Base-by-base conservation (phyloP, 2,797 vertebrate genomes). In the Rhinichthys osculus region DNA sequence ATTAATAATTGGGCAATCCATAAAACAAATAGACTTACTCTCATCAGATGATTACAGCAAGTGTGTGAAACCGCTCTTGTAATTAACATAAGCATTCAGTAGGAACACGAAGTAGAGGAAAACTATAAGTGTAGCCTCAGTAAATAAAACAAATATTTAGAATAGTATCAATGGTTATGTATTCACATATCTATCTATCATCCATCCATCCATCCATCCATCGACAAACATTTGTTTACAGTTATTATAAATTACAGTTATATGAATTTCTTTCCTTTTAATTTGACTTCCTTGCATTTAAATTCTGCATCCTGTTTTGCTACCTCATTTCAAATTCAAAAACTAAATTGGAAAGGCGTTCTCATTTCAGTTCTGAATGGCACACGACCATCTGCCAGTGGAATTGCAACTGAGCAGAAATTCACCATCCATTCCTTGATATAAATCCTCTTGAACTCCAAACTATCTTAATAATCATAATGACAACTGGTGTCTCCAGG, bases 391-490 rank as follows among this genome's bases (percentile, higher is more conserved):
- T 62, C 47, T 52, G 72, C 17, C 52, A 23, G 17, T 14, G 10
- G 10, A 59, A 6, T 13, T 52, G 72, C 27, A 74, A 1, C 80
- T 19, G 52, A 72, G 40, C 50, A 59, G 17, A 30, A 79, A 38
- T 27, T 19, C 59, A 27, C n/a, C 78, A 47, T 80, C 3, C 16
- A 0, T 44, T 59, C 19, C 30, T 35, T 35, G 73, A 35, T 54
- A 54, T 54, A 47, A 67, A 35, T 14, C 3, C 44, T 27, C 16
- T 47, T 44, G 38, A 52, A 19, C 40, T 83, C 73, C 73, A 40
- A 59, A 71, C 50, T 21, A 42, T 79, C 64, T 81, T 85, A 88
- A 86, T 88, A 59, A 86, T 67, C 54, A 54, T 73, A 78, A 86
- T 84, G 77, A 77, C 81, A 35, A 59, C 69, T 89, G 83, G 77